These are phyloP conservation scores for Drosophila ohnishii DNA, from an alignment of 1,140 invertebrate genomes.

Conservation along the genomic window DNA sequence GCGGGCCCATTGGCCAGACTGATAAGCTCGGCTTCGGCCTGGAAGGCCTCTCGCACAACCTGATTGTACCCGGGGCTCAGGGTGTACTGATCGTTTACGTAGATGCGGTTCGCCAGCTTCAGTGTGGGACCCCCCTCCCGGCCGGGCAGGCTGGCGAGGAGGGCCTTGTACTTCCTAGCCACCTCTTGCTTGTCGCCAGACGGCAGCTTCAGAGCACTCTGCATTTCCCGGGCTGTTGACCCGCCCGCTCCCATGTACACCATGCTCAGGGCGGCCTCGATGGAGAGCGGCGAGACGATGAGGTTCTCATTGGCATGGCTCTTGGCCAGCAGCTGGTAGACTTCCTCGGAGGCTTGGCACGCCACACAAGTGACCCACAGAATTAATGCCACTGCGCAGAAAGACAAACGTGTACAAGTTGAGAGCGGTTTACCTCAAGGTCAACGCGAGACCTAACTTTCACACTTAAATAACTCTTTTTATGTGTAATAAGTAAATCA, in stretches of 20 bases:
- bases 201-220: slow-evolving; percentile 81
- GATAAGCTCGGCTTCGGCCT: slow-evolving; percentile 76
- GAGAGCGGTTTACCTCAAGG: neutral
- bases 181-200: slow-evolving; percentile 42
- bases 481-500: neutral
- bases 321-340: slow-evolving; percentile 35
- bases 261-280: slow-evolving; percentile 85
- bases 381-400: slow-evolving; percentile 6
- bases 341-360: slow-evolving; percentile 16
- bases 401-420: neutral
- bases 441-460: neutral
- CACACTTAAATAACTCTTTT: neutral
- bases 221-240: slow-evolving; percentile 84
- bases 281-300: slow-evolving; percentile 63
- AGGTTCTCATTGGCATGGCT: slow-evolving; percentile 83
- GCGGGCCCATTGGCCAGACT: slow-evolving; percentile 79
- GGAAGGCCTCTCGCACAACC: slow-evolving; percentile 58
- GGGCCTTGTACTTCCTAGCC: slow-evolving; percentile 39
- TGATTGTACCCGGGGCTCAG: slow-evolving; percentile 49
- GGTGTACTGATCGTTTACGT: slow-evolving; percentile 53
- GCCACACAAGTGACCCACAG: slow-evolving; percentile 8
- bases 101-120: slow-evolving; percentile 76
- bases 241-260: slow-evolving; percentile 84
- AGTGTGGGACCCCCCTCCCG: slow-evolving; percentile 53
- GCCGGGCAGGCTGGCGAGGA: neutral